Evolutionary conservation across 2,888 invertebrate species (phyloP).

Genomic region (Orchesella flavescens): DNA sequence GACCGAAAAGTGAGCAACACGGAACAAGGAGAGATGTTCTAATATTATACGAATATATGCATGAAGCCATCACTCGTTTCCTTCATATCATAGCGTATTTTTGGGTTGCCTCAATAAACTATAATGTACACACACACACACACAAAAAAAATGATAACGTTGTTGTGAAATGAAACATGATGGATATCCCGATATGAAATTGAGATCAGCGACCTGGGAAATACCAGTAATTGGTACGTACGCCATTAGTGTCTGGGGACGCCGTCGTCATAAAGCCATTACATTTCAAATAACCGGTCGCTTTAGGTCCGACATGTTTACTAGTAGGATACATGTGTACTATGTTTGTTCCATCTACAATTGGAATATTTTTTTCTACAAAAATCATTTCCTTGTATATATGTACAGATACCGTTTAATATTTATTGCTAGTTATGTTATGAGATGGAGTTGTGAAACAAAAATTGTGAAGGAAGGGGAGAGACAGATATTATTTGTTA

Average conservation of each 20-base stretch:
- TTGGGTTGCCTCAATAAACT: constrained; percentile 23
- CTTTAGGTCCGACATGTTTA: too few relatives aligned
- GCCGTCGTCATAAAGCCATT: background rate
- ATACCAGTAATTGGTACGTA: constrained; percentile 50
- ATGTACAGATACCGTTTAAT: background rate
- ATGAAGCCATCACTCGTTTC: constrained; percentile 3
- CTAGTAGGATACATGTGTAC: too few relatives aligned
- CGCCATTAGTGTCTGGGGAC: constrained; percentile 5
- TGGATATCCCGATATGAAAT: constrained; percentile 54
- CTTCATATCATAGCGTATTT: constrained; percentile 7
- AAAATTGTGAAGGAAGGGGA: constrained; percentile 1
- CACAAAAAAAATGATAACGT: too few relatives aligned
- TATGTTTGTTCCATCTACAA: too few relatives aligned
- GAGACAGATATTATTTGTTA: too few relatives aligned
- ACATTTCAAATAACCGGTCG: background rate
- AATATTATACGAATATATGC: constrained; percentile 15
- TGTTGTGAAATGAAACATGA: constrained; percentile 57
- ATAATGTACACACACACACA: background rate
- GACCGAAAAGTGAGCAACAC: background rate
- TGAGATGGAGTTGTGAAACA: background rate
- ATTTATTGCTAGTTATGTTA: background rate
- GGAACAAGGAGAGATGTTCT: background rate
- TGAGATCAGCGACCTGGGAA: constrained; percentile 61
- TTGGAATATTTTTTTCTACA: too few relatives aligned
- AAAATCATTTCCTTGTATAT: background rate